Base-by-base conservation (phyloP, 2,888 invertebrate species). In the Orchesella flavescens region DNA sequence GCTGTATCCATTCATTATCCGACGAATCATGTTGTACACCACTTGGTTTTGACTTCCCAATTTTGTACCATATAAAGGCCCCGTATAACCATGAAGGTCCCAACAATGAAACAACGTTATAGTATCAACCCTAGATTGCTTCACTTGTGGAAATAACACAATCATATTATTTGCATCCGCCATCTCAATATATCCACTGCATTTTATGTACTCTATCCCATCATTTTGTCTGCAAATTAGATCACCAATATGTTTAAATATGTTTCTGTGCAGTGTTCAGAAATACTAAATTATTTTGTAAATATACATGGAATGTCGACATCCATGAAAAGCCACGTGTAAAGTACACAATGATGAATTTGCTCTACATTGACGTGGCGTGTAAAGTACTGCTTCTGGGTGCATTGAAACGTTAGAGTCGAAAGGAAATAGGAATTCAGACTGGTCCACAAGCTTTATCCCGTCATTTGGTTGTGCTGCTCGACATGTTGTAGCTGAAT, bases 121-220 rank as follows among this genome's bases (percentile, higher is more conserved):
- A 0, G 77, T 34, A 21, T 76, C 77, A n/a, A 73, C 63, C 1
- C 57, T 24, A 1, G 82, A 78, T n/a, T 83, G 79, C 19, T 83
- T 85, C 1, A 82, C 83, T 83, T 86, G 86, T 9, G 86, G 86
- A 55, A 86, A 86, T 4, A 86, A 19, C 7, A 85, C 68, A 3
- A 86, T 76, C 43, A 86, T 71, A 72, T 85, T 74, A 44, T 86
- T 86, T n/a, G 84, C 83, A 61, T 86, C 86, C 2, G 86, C 86
- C 61, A 78, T 80, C 43, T 85, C 86, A 13, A 86, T 66, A 76
- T 85, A 84, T 43, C 85, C 86, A 7, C 83, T 83, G 19, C 84
- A 84, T 81, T 84, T 86, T 12, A 86, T 84, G 61, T 86, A 86
- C 1, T 85, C 85, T 71, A 85, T 77, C n/a, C 85, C 85, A 76